A percentile compares a stretch with the other conserved stretches of the same genome.
Conservation (phyloP, 2,113 vertebrate species). For the Siniperca knerii region DNA sequence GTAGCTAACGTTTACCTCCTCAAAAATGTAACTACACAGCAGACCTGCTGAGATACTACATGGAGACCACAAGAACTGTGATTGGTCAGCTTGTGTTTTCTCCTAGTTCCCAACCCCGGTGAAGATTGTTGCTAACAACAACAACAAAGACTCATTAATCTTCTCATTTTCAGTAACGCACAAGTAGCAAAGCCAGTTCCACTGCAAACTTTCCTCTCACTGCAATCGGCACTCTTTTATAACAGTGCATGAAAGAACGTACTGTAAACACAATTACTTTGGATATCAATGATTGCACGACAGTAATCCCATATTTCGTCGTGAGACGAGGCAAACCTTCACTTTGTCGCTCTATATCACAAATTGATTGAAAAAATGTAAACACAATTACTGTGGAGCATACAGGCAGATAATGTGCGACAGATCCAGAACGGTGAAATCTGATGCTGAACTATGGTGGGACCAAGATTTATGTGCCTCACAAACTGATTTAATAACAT, state of each 20-base stretch:
- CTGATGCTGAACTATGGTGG: neutral
- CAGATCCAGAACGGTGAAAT: neutral
- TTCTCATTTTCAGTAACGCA: too few relatives aligned
- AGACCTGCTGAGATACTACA: neutral
- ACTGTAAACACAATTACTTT: neutral
- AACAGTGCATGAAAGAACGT: neutral
- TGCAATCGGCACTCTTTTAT: neutral
- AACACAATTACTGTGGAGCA: neutral
- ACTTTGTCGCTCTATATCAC: neutral
- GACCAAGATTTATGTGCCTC: neutral
- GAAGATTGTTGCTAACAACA: neutral
- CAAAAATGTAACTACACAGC: neutral
- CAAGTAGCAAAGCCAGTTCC: neutral
- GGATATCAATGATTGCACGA: neutral
- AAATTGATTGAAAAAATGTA: neutral
- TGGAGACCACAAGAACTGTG: neutral
- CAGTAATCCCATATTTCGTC: neutral
- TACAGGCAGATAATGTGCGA: neutral
- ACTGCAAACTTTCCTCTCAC: too few relatives aligned
- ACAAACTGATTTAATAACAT: neutral
- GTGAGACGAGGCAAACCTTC: neutral
- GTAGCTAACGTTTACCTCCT: neutral
- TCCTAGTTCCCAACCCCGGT: neutral
- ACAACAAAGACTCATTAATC: neutral
- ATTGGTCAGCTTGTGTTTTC: neutral